Base-by-base conservation (phyloP, 2,113 vertebrate species). In the Cephalophus harveyi region DNA sequence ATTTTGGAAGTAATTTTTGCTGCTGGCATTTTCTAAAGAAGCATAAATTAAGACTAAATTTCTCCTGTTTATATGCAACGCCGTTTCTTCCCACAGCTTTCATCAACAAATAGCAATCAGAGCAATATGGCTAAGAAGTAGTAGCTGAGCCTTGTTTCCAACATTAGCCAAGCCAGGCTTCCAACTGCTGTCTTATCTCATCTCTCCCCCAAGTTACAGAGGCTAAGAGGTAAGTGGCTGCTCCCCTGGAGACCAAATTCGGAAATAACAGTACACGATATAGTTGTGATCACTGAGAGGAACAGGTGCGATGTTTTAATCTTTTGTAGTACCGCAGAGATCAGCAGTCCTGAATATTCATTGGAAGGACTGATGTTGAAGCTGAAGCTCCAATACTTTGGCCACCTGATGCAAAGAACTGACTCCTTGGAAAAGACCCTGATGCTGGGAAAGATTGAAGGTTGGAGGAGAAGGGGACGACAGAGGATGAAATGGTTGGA, bases 21-120 rank as follows among this genome's bases (percentile, higher is more conserved):
- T 95, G 43, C 28, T 97, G 59, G 64, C 46, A 95, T 95, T 96
- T 97, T 96, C 85, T 88, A 97, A 95, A 95, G n/a, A 97, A 97
- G 67, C 89, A 82, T 88, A 97, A 93, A 96, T 94, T 74, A 93
- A 78, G 50, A 97, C 85, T 93, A 95, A 94, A 96, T 96, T 76
- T 88, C 67, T 97, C 94, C 64, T 88, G 52, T 97, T 92, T 90
- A 92, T 78, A 82, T 82, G 64, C 86, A 88, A 55, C 78, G 36
- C 23, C 15, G 48, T 86, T 87, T 94, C 86, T 95, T 76, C 96
- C 91, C 95, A 83, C 59, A 93, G 62, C 46, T 91, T 96, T 97
- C 52, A 87, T 84, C 93, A 97, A 94, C 67, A 97, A 97, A 91
- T 46, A 97, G 82, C 71, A 94, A 95, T 94, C 95, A 92, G 78